Evolutionary conservation across 2,888 invertebrate genomes (phyloP), one percentile per base, ranked within the genome.

Genomic region (Lutraria lutraria): DNA sequence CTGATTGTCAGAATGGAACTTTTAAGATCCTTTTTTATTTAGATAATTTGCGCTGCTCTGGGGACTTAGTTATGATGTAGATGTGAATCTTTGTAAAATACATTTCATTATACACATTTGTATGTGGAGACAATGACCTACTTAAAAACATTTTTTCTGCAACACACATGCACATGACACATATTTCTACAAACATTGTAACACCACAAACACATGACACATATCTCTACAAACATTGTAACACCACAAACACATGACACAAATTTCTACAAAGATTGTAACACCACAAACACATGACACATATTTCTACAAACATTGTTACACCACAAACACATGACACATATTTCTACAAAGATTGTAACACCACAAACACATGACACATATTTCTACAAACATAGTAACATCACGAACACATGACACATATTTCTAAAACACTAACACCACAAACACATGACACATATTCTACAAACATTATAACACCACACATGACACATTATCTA

Each of bases 41-140:
- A 76, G 76, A 84, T 84, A 25, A 16, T 19, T 19, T 84, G 84
- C 84, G 84, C 84, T 84, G 84, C 31, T 84, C 63, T 84, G 76
- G 84, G 84, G 84, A 84, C 54, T 76, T 54, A 16, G 76, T 76
- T 84, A 25, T 76, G 76, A 76, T 76, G 76, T 25, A 76, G 76
- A 10, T 76, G 76, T 31, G 3, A 76, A 31, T 25, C n/a, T 68
- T 13, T 31, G 76, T 76, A 31, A 34, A 31, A 76, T 34, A 31
- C 34, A 2, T 76, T n/a, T 76, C 25, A 31, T 31, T 68, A 4
- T n/a, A 60, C n/a, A 60, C 60, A 6, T 60, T 60, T 21, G 19
- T 60, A n/a, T 60, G 19, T 21, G 63, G 63, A 68, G 63, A 68
- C 63, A 68, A 68, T 68, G 63, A 25, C 25, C 12, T n/a, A 60